Evolutionary conservation across 35 echinoderm and acorn worm genomes (phyloP).

Genomic region (Apostichopus parvimensis): DNA sequence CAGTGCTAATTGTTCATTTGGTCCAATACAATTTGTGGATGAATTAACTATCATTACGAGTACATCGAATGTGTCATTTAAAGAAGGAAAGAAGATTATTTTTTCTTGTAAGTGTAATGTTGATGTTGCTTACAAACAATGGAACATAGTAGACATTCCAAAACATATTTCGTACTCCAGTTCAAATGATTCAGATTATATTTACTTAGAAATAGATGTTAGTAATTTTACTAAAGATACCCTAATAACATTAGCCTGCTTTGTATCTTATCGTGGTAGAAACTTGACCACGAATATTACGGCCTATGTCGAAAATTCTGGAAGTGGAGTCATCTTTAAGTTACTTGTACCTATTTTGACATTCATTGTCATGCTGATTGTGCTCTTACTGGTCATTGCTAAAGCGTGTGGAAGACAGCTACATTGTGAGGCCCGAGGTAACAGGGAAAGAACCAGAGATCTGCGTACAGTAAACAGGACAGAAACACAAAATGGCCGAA

Average conservation of each 20-base stretch:
- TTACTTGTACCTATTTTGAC: too few species aligned
- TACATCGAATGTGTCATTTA: neutral
- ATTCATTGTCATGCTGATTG: too few species aligned
- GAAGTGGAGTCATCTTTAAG: neutral
- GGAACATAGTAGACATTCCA: neutral
- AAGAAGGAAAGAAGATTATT: neutral
- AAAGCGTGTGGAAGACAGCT: too few species aligned
- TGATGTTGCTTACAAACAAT: neutral
- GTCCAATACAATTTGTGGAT: neutral
- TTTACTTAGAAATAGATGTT: neutral
- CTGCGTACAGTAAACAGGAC: too few species aligned
- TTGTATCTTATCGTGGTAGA: neutral
- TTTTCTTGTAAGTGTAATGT: neutral
- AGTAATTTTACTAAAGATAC: neutral
- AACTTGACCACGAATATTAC: neutral
- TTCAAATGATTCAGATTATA: neutral
- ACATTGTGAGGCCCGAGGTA: too few species aligned
- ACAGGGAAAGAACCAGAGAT: too few species aligned
- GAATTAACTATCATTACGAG: neutral
- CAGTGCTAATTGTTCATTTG: neutral
- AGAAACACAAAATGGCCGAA: too few species aligned
- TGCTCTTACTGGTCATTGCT: too few species aligned
- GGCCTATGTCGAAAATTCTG: neutral
- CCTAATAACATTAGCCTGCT: neutral
- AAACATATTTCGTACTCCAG: neutral